Evolutionary conservation across 2,113 vertebrate species (phyloP).

Genomic region (Anhinga anhinga): DNA sequence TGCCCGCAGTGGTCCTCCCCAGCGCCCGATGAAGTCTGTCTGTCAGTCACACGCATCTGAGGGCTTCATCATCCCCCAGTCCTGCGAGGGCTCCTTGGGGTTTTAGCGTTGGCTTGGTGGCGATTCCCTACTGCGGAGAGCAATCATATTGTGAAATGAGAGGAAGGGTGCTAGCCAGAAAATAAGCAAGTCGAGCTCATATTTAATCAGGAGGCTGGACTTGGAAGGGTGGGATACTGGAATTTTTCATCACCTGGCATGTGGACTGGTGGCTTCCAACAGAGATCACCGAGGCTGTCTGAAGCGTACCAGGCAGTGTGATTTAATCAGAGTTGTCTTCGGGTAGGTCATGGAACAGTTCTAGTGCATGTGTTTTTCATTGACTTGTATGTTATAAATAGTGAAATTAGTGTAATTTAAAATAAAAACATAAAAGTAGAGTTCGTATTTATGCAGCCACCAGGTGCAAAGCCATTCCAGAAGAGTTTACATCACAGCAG

Average conservation of each 20-base stretch:
- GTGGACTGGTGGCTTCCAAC: not conserved
- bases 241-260: not conserved
- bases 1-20: accelerated
- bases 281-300: not conserved
- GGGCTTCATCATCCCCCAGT: not conserved
- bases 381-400: not conserved
- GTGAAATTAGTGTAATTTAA: not conserved
- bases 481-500: not conserved
- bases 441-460: not conserved
- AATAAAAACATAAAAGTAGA: not conserved
- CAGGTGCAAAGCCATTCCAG: not conserved
- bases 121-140: not conserved
- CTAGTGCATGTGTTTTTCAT: not conserved
- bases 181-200: not conserved
- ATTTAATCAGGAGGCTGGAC: not conserved
- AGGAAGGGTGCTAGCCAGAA: not conserved
- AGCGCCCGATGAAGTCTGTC: not conserved
- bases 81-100: not conserved
- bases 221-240: not conserved
- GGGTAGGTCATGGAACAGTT: not conserved
- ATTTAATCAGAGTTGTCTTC: not conserved
- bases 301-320: not conserved
- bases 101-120: not conserved
- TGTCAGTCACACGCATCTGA: not conserved
- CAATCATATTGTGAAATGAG: not conserved